phyloP scores from a whole-genome alignment of 2,888 invertebrate species.

The Phlogophora meticulosa region DNA sequence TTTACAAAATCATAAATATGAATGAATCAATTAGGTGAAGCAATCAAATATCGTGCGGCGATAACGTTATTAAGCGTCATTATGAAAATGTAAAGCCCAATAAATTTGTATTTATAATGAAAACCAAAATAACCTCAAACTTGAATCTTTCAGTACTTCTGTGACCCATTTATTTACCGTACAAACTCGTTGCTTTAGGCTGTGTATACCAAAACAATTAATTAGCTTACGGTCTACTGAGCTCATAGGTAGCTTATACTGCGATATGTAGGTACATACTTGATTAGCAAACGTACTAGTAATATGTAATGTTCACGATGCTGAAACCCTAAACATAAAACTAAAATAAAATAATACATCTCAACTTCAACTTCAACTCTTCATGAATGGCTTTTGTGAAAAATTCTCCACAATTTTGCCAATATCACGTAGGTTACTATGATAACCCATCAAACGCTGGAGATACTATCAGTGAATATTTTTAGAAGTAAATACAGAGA shows the following conservation, averaged over 20 bases:
- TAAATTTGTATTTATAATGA: slow-evolving; percentile 44
- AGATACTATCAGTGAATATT: too few species aligned
- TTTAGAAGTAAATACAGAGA: too few species aligned
- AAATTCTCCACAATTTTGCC: too few species aligned
- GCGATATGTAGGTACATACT: not conserved
- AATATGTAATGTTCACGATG: too few species aligned
- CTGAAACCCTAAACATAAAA: too few species aligned
- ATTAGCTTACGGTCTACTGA: slow-evolving; percentile 28
- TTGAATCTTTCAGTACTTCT: not conserved
- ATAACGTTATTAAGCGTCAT: slow-evolving; percentile 29
- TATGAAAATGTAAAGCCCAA: slow-evolving; percentile 18
- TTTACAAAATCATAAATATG: slow-evolving; percentile 32
- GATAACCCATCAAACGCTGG: too few species aligned
- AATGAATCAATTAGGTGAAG: slow-evolving; percentile 37
- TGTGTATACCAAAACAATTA: slow-evolving; percentile 17
- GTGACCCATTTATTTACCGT: slow-evolving; percentile 26
- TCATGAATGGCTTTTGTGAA: too few species aligned
- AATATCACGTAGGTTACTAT: too few species aligned
- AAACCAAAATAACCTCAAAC: slow-evolving; percentile 27
- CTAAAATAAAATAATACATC: too few species aligned
- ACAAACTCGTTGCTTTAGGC: slow-evolving; percentile 14
- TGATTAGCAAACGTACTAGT: not conserved
- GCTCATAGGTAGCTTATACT: slow-evolving; percentile 7
- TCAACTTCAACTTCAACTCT: too few species aligned
- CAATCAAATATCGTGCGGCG: slow-evolving; percentile 34